Base-by-base conservation (phyloP, 2,113 vertebrate genomes). In the Nerophis lumbriciformis region DNA sequence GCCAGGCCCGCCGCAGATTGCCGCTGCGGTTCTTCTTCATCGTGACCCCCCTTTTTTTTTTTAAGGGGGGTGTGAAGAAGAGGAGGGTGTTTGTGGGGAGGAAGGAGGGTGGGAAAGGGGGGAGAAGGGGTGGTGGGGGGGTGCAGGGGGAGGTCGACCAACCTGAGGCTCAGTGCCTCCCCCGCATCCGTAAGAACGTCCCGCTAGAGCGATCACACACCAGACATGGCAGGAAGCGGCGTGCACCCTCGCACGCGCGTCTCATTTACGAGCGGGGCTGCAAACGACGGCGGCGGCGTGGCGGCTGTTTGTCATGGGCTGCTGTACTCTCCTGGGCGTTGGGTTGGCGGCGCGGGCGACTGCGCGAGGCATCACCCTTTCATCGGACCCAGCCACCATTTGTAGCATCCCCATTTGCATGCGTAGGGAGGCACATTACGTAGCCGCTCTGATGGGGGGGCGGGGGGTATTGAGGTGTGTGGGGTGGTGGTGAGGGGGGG, bases 21-120 rank as follows among this genome's bases (percentile, higher is more conserved):
- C 91, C 90, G 87, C 94, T 96, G 86, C 94, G 93, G 74, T 94
- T 97, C 92, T 98, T 98, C 94, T 98, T 98, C 96, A 98, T 98
- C 42, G 79, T 91, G 89, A 87, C 76, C 78, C 78, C 81, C 66
- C 75, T 65, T 8, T 61, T 47, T 47, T 48, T 59, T 12, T 14
- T 35, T 7, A 11, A 67, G 67, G 78, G 78, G 77, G 81, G 81
- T 71, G 76, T 71, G 79, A 79, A 69, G 66, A 80, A 69, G 66
- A 81, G 75, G 53, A 14, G 60, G 67, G 77, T 71, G 75, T 65
- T 67, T 68, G 48, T 59, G 68, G 76, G 54, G 60, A 71, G 51
- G 48, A 48, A 45, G 44, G 16, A n/a, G 53, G 11, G 38, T 54
- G 60, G n/a, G 47, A 13, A 28, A 19, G 15, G 35, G 52, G 51